phyloP scores from a whole-genome alignment of 2,888 invertebrate species.

The Drosophila helvetica region DNA sequence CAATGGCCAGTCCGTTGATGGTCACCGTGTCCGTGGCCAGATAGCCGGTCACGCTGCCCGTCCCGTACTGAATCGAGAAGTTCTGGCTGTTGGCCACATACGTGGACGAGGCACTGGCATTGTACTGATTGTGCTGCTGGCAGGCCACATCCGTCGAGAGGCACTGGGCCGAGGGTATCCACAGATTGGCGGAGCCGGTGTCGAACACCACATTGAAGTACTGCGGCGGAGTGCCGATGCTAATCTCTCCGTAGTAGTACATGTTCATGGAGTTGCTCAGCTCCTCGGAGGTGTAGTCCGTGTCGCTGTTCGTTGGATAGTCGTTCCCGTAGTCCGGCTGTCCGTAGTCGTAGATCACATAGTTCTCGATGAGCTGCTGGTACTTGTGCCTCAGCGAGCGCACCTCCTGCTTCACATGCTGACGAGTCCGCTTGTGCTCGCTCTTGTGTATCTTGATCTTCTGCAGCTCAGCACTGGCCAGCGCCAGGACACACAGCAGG shows the following conservation, averaged over 20 bases:
- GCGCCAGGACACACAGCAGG: slow-evolving; percentile 57
- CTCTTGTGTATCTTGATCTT: slow-evolving; percentile 67
- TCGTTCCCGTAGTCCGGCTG: slow-evolving; percentile 44
- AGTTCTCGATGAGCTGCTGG: slow-evolving; percentile 21
- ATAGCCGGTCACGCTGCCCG: slow-evolving; percentile 97
- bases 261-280: slow-evolving; percentile 96
- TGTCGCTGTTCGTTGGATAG: slow-evolving; percentile 4
- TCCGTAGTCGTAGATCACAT: slow-evolving; percentile 35
- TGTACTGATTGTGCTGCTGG: slow-evolving; percentile 97
- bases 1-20: slow-evolving; percentile 88
- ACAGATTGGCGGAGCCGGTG: slow-evolving; percentile 96
- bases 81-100: slow-evolving; percentile 94
- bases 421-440: slow-evolving; percentile 46
- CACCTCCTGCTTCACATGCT: slow-evolving; percentile 41
- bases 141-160: slow-evolving; percentile 95
- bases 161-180: slow-evolving; percentile 99
- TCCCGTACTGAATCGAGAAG: slow-evolving; percentile 97
- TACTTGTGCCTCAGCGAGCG: slow-evolving; percentile 55
- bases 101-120: slow-evolving; percentile 91
- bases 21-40: slow-evolving; percentile 94
- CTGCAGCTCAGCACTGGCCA: slow-evolving; percentile 67
- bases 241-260: slow-evolving; percentile 96
- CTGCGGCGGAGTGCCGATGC: slow-evolving; percentile 96
- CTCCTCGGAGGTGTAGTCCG: slow-evolving; percentile 44
- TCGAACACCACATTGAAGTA: slow-evolving; percentile 97